Evolutionary conservation across 2,797 vertebrate species (phyloP).

Genomic region (Oophaga sylvatica): DNA sequence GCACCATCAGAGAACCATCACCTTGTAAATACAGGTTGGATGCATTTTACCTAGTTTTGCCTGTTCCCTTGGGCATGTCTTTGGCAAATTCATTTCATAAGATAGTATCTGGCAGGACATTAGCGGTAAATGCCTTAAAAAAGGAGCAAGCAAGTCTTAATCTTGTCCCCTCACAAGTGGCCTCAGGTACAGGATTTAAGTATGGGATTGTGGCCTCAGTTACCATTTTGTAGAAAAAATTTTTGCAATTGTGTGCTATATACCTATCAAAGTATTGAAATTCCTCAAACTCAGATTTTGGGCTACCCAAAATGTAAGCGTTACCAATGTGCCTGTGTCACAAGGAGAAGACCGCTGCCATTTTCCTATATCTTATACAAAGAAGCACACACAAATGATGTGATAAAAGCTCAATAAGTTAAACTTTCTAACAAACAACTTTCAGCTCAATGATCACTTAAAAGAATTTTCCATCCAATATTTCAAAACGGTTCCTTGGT

Average conservation of each 20-base stretch:
- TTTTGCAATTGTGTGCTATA: background rate
- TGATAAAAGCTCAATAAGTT: conserved; percentile 56
- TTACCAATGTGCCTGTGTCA: conserved; percentile 29
- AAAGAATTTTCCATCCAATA: conserved; percentile 11
- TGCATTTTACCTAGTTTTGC: background rate
- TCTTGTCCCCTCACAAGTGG: no score
- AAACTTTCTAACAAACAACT: conserved; percentile 31
- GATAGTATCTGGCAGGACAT: background rate
- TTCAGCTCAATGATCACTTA: conserved; percentile 21
- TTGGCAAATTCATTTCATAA: background rate
- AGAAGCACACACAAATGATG: conserved; percentile 35
- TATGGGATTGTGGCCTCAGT: background rate
- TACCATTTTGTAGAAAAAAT: background rate
- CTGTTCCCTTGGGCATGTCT: background rate
- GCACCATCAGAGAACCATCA: background rate
- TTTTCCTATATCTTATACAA: conserved; percentile 48
- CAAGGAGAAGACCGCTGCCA: background rate
- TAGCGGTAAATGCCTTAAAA: background rate
- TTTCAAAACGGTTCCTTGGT: conserved; percentile 29
- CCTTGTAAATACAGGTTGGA: background rate
- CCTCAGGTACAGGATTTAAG: background rate
- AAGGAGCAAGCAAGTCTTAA: background rate
- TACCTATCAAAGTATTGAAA: background rate
- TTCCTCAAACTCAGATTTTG: background rate
- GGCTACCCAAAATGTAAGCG: conserved; percentile 1